These are phyloP conservation scores for Cyrtodaria siliqua DNA, from an alignment of 2,888 invertebrate species.

Conservation along the genomic window DNA sequence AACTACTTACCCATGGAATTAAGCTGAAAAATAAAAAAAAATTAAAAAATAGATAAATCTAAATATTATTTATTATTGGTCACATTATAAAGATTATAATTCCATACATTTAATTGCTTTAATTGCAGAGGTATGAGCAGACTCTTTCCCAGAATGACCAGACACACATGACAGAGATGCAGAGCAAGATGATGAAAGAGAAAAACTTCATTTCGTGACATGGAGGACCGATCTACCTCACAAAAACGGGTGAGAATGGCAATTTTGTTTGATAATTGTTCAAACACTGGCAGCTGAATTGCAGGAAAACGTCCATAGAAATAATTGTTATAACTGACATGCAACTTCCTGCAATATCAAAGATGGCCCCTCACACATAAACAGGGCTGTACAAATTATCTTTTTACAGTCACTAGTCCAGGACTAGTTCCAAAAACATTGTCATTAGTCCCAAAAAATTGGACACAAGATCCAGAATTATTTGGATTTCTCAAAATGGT, in stretches of 20 bases:
- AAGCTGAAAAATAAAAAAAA: neutral
- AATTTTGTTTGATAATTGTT: neutral
- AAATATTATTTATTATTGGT: neutral
- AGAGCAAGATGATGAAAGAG: constrained; percentile 94
- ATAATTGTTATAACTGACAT: too few species aligned
- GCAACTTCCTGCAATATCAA: too few species aligned
- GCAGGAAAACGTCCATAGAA: too few species aligned
- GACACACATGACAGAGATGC: constrained; percentile 87
- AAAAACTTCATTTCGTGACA: constrained; percentile 94
- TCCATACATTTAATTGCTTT: neutral
- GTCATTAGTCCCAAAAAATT: too few species aligned
- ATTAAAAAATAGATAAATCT: neutral
- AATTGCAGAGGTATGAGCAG: constrained; percentile 62
- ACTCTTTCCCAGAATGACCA: constrained; percentile 77
- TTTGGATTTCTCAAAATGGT: too few species aligned
- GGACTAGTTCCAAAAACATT: too few species aligned
- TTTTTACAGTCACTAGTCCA: too few species aligned
- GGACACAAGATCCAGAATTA: too few species aligned
- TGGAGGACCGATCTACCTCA: constrained; percentile 97
- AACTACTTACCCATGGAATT: neutral
- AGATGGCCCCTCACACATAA: too few species aligned
- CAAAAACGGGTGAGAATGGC: constrained; percentile 90
- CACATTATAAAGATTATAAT: neutral
- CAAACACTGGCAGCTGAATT: too few species aligned
- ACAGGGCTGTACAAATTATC: too few species aligned